Conservation (phyloP, 2,888 invertebrate species). For the Drosophila emarginata region DNA sequence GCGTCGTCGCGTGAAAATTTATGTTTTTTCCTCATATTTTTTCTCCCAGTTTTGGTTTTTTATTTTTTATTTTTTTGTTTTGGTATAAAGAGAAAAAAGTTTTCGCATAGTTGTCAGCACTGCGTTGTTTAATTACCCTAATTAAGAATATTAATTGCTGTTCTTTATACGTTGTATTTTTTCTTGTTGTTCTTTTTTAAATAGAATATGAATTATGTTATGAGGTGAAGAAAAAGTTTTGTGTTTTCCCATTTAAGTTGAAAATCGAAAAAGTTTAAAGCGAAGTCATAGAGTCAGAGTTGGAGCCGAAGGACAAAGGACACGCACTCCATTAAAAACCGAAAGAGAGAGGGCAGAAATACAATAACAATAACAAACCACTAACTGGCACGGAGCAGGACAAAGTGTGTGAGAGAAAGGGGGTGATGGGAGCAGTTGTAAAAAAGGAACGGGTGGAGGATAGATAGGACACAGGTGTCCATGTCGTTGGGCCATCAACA, state of each 20-base stretch:
- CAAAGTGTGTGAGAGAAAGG: no score
- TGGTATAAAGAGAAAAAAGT: slow-evolving; percentile 46
- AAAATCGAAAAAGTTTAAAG: slow-evolving; percentile 75
- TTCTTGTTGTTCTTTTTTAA: slow-evolving; percentile 37
- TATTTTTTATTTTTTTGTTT: slow-evolving; percentile 27
- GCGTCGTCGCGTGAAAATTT: slow-evolving; percentile 69
- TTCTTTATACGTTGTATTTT: slow-evolving; percentile 40
- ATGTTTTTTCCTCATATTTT: slow-evolving; percentile 56
- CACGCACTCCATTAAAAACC: slow-evolving; percentile 73
- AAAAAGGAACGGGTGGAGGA: background rate
- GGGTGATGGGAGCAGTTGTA: no score
- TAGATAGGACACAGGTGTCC: slow-evolving; percentile 66
- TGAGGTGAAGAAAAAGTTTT: slow-evolving; percentile 65
- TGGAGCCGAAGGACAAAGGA: slow-evolving; percentile 35
- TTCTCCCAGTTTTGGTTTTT: slow-evolving; percentile 30
- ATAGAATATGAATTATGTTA: slow-evolving; percentile 72
- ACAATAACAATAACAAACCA: slow-evolving; percentile 59
- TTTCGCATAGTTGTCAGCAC: slow-evolving; percentile 81
- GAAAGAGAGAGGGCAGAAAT: slow-evolving; percentile 50
- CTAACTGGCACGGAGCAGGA: slow-evolving; percentile 52
- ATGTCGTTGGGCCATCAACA: slow-evolving; percentile 72
- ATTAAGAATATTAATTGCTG: slow-evolving; percentile 82
- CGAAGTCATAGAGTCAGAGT: slow-evolving; percentile 6
- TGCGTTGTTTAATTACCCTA: slow-evolving; percentile 81
- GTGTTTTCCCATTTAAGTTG: slow-evolving; percentile 69